These are phyloP conservation scores for Pogonocichla stellata DNA, from an alignment of 2,113 vertebrate species.

Conservation along the genomic window DNA sequence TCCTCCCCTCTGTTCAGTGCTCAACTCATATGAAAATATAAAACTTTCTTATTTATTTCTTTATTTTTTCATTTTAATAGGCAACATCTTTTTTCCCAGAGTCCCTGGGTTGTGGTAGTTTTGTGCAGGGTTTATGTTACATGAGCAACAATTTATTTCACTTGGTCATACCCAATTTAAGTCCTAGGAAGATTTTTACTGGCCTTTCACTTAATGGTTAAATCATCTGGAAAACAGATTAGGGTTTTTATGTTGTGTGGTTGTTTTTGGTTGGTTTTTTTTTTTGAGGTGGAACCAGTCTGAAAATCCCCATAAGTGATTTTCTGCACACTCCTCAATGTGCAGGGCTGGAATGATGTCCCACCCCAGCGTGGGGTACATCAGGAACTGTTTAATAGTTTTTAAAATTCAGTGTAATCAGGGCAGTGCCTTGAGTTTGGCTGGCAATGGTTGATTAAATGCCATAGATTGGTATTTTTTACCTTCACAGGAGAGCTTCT, in stretches of 20 bases:
- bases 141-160: not conserved
- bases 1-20: not conserved
- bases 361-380: not conserved
- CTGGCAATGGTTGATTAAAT: rapidly evolving
- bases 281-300: not conserved
- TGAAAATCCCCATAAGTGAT: not conserved
- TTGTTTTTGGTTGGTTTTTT: not conserved
- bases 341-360: no score
- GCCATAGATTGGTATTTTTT: not conserved
- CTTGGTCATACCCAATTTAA: not conserved
- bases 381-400: not conserved
- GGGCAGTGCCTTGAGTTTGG: not conserved
- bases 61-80: not conserved
- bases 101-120: not conserved
- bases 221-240: not conserved
- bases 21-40: not conserved
- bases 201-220: not conserved
- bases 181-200: not conserved
- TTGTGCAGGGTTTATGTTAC: not conserved
- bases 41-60: not conserved
- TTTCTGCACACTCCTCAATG: not conserved
- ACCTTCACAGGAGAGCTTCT: not conserved
- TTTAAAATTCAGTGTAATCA: not conserved
- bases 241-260: not conserved
- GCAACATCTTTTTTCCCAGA: not conserved